These are phyloP conservation scores for Drosophila sucinea DNA, from an alignment of 1,140 invertebrate species.

Conservation along the genomic window DNA sequence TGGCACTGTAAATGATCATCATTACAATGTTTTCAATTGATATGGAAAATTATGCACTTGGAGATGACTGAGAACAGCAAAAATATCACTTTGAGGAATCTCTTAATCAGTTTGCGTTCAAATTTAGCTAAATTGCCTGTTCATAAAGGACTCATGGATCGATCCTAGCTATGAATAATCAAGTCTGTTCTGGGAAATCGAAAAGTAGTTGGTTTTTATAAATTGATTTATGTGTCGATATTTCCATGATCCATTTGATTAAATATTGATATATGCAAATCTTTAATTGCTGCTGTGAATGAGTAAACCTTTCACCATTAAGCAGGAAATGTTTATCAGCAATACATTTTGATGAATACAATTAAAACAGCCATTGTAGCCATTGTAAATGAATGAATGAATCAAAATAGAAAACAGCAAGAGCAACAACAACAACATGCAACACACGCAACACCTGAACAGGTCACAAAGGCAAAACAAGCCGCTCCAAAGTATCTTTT, in stretches of 20 bases:
- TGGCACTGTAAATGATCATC: constrained; percentile 1
- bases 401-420: constrained; percentile 21
- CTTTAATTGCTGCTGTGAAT: constrained; percentile 43
- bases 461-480: constrained; percentile 32
- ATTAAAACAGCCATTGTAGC: constrained; percentile 29
- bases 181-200: no score
- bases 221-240: constrained; percentile 26
- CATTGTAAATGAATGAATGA: constrained; percentile 38
- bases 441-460: constrained; percentile 15
- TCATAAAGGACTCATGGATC: no score
- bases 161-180: no score
- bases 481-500: constrained; percentile 28
- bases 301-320: constrained; percentile 42
- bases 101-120: no score
- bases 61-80: constrained; percentile 8
- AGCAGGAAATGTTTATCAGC: constrained; percentile 55
- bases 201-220: no score
- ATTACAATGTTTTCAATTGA: not conserved
- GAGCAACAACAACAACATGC: not conserved
- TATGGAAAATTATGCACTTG: constrained; percentile 17
- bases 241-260: not conserved
- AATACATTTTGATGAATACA: constrained; percentile 48
- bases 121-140: no score
- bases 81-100: constrained; percentile 24
- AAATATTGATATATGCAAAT: constrained; percentile 10